Conservation (phyloP, 2,113 vertebrate species). For the Ictalurus furcatus region DNA sequence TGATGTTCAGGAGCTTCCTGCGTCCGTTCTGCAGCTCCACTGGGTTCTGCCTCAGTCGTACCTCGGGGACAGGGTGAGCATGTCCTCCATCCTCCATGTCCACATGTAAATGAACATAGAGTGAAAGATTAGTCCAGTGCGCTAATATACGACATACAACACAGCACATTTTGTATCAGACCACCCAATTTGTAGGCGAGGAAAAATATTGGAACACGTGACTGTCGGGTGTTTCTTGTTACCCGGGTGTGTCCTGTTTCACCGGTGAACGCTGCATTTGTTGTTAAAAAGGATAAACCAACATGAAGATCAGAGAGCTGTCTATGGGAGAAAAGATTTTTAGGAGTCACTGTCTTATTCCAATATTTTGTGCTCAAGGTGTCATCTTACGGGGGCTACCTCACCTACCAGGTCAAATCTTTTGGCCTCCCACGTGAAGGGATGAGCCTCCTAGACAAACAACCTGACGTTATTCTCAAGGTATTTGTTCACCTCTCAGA, state of each 20-base stretch:
- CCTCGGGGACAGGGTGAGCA: conserved; percentile 85
- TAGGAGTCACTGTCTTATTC: not conserved
- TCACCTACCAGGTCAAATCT: conserved; percentile 89
- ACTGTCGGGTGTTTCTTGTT: too few relatives aligned
- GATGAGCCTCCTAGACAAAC: conserved; percentile 81
- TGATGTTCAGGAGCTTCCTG: conserved; percentile 88
- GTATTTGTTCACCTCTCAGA: conserved; percentile 67
- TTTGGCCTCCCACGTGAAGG: conserved; percentile 90
- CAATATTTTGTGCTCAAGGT: conserved; percentile 68
- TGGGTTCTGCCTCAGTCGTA: conserved; percentile 88
- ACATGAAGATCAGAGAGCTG: too few relatives aligned
- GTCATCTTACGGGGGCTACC: conserved; percentile 90
- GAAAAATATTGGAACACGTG: too few relatives aligned
- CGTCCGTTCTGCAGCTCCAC: conserved; percentile 72
- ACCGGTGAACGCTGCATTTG: too few relatives aligned
- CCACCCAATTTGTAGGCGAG: too few relatives aligned
- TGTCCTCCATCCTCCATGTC: not conserved
- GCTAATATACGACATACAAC: too few relatives aligned
- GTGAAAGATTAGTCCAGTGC: not conserved
- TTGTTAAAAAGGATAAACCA: too few relatives aligned
- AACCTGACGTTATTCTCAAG: conserved; percentile 79
- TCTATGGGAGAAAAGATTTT: not conserved
- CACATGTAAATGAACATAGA: not conserved
- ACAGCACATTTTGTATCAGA: too few relatives aligned
- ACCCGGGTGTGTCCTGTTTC: too few relatives aligned